phyloP scores from a whole-genome alignment of 2,113 vertebrate genomes.

The Psilopogon haemacephalus region DNA sequence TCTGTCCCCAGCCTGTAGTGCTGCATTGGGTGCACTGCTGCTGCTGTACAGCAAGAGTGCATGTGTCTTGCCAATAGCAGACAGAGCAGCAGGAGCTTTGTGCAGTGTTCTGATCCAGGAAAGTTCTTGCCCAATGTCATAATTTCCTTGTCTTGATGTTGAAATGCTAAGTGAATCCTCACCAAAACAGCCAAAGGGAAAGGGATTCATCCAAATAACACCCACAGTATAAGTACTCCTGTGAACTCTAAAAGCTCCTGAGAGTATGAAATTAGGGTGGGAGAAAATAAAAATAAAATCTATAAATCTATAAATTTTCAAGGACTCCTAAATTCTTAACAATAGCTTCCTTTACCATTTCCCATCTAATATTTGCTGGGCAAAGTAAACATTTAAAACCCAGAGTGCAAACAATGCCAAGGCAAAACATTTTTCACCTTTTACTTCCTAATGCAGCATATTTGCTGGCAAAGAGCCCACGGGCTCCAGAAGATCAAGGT shows the following conservation, averaged over 20 bases:
- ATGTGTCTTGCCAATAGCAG: background rate
- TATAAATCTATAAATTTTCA: background rate
- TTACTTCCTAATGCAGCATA: background rate
- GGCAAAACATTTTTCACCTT: background rate
- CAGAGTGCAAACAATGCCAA: background rate
- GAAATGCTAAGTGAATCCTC: background rate
- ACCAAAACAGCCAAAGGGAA: background rate
- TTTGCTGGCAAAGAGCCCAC: background rate
- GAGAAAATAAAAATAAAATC: background rate
- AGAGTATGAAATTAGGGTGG: background rate
- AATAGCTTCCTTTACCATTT: background rate
- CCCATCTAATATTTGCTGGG: background rate
- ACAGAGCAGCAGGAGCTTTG: background rate
- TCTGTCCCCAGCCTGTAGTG: too few relatives aligned
- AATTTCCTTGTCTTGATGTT: background rate
- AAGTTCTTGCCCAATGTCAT: background rate
- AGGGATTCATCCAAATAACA: background rate
- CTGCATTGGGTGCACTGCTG: too few relatives aligned
- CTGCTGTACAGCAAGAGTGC: background rate
- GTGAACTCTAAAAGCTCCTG: background rate
- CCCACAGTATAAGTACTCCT: background rate
- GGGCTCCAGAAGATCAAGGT: background rate
- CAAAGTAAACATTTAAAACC: background rate
- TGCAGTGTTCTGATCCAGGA: accelerated
- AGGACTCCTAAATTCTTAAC: background rate